A percentile compares a stretch with the other conserved stretches of the same genome.
phyloP scores from a whole-genome alignment of 2,113 vertebrate genomes.

The Alligator mississippiensis region DNA sequence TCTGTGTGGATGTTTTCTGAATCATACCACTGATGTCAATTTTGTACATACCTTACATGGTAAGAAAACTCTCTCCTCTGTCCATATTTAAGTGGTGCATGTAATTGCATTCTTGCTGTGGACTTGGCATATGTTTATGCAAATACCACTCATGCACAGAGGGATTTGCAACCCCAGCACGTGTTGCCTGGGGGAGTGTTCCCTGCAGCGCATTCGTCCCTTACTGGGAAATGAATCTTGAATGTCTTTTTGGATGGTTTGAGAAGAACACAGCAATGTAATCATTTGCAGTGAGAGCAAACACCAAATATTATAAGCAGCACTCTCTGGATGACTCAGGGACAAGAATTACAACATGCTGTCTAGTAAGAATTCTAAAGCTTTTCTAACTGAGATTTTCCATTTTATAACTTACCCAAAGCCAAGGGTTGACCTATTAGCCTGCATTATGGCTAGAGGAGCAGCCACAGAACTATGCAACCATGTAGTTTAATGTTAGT shows the following conservation, averaged over 20 bases:
- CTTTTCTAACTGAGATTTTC: constrained; percentile 13
- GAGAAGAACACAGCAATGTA: constrained; percentile 28
- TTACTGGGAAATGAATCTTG: constrained; percentile 24
- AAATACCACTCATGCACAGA: neutral
- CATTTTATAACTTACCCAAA: constrained; percentile 23
- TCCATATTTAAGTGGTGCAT: neutral
- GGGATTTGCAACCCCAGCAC: constrained; percentile 27
- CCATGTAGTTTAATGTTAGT: neutral
- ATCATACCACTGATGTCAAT: neutral
- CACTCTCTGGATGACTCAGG: constrained; percentile 39
- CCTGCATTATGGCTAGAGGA: constrained; percentile 18
- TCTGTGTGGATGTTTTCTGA: neutral
- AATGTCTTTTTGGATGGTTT: constrained; percentile 30
- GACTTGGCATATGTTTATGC: neutral
- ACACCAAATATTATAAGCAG: constrained; percentile 46
- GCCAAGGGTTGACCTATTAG: constrained; percentile 28
- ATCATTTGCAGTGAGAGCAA: constrained; percentile 28
- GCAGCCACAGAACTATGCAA: constrained; percentile 21
- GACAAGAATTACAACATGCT: constrained; percentile 13
- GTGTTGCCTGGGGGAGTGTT: constrained; percentile 19
- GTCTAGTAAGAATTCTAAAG: constrained; percentile 28
- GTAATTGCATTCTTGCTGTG: neutral
- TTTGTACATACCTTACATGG: neutral
- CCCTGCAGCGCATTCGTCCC: constrained; percentile 14
- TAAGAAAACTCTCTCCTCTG: neutral